Conservation (phyloP, 37 sponge, comb jelly and placozoan species). For the Oscarella lobularis region DNA sequence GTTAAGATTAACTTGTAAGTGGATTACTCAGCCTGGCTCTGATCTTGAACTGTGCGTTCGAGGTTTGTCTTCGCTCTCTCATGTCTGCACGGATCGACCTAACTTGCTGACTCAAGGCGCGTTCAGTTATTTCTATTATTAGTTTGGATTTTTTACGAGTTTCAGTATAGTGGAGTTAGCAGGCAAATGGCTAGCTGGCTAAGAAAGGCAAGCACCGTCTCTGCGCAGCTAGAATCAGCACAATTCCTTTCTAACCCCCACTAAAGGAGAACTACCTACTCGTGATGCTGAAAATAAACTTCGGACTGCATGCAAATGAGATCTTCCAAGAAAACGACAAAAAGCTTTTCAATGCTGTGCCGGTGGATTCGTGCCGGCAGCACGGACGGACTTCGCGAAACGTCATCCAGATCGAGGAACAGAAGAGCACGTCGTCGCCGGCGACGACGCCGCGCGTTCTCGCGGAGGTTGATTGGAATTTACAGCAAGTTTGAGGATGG, state of each 20-base stretch:
- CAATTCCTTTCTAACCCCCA: too few species aligned
- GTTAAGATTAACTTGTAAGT: conserved; percentile 7
- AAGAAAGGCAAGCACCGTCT: not conserved
- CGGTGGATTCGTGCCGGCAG: conserved; percentile 18
- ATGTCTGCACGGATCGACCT: not conserved
- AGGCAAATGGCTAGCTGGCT: not conserved
- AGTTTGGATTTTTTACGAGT: not conserved
- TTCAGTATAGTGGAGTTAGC: not conserved
- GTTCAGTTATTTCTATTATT: not conserved
- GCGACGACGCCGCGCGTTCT: too few species aligned
- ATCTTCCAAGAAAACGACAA: not conserved
- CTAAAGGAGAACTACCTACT: too few species aligned
- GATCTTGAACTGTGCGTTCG: conserved; percentile 34
- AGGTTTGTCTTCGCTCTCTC: conserved; percentile 20
- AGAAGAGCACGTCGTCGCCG: too few species aligned
- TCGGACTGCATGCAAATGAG: not conserved
- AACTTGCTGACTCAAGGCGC: not conserved
- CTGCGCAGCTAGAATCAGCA: too few species aligned
- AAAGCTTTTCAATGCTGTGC: conserved; percentile 53
- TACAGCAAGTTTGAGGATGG: too few species aligned
- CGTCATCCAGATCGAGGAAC: not conserved
- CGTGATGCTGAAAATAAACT: too few species aligned
- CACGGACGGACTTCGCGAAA: not conserved
- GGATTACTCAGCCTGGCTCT: conserved; percentile 28
- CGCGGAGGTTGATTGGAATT: too few species aligned